Evolutionary conservation across 1,140 invertebrate species (phyloP), one percentile per base, ranked within the genome.

Genomic region (Caenorhabditis inopinata): DNA sequence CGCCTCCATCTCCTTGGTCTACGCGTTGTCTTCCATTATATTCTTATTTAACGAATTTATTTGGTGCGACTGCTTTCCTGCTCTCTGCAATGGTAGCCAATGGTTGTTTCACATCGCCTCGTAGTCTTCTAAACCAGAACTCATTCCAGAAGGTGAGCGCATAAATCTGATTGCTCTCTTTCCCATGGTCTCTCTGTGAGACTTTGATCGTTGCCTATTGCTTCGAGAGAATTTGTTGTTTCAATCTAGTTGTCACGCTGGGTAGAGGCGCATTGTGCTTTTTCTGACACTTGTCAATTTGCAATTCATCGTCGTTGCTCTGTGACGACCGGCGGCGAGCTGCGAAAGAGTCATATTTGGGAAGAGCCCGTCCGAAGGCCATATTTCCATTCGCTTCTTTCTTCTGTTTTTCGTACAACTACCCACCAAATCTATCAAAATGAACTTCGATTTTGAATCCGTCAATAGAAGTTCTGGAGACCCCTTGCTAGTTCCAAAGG

Each of bases 51-150:
- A 68, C 35, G 58, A 68, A 68, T 68, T 68, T 29, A 68, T 68
- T 68, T 9, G 58, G 58, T 68, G 32, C 23, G 58, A 68, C n/a
- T 51, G 48, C 12, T 62, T 62, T 62, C 23, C 27, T 9, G 7
- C n/a, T 53, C 21, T 38, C 23, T 42, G 38, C 58, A 68, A 68
- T 68, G 58, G 58, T 68, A 68, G 76, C 73, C 74, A 81, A 58
- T 32, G 73, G 51, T 58, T 76, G 29, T 32, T 81, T 74, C 25
- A 80, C 68, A 23, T 80, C 79, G 14, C 78, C 78, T 2, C 42
- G 78, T 12, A 45, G 58, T 12, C 78, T 79, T 51, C 45, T 79
- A 18, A 51, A 51, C 7, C 76, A 78, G n/a, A 35, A n/a, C 25
- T 78, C 76, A 1, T 78, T 78, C 35, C 76, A 53, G 5, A 78